Evolutionary conservation across 2,113 vertebrate genomes (phyloP).

Genomic region (Ailuropoda melanoleuca): DNA sequence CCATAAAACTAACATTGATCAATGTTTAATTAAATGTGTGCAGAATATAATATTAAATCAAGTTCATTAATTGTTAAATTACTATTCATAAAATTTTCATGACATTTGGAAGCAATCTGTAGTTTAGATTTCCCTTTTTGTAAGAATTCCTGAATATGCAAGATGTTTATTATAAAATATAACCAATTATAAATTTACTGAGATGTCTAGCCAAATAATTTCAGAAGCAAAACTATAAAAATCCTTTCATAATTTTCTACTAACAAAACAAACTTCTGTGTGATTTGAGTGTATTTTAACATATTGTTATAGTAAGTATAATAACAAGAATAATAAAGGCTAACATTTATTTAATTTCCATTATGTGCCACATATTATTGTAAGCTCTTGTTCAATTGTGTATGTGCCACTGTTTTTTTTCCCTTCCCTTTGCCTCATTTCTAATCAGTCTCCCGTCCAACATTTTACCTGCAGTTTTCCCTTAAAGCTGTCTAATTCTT

Average conservation of each 20-base stretch:
- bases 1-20: neutral
- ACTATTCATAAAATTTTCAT: conserved; percentile 61
- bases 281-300: neutral
- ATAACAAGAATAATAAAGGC: neutral
- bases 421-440: neutral
- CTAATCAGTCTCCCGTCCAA: neutral
- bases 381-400: neutral
- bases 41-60: conserved; percentile 5
- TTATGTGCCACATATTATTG: neutral
- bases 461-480: neutral
- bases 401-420: neutral
- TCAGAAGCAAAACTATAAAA: conserved; percentile 29
- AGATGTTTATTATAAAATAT: conserved; percentile 38
- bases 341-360: neutral
- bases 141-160: conserved; percentile 39
- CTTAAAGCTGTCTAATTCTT: neutral
- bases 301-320: neutral
- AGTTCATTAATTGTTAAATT: conserved; percentile 67
- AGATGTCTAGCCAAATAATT: conserved; percentile 35
- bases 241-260: neutral
- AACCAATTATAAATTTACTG: neutral
- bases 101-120: conserved; percentile 41
- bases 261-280: neutral
- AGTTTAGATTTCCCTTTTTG: conserved; percentile 46
- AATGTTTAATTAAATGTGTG: conserved; percentile 57